Percentiles rank a stretch among this genome's conserved stretches.
phyloP scores from a whole-genome alignment of 2,888 invertebrate genomes.

The Eristalis tenax region DNA sequence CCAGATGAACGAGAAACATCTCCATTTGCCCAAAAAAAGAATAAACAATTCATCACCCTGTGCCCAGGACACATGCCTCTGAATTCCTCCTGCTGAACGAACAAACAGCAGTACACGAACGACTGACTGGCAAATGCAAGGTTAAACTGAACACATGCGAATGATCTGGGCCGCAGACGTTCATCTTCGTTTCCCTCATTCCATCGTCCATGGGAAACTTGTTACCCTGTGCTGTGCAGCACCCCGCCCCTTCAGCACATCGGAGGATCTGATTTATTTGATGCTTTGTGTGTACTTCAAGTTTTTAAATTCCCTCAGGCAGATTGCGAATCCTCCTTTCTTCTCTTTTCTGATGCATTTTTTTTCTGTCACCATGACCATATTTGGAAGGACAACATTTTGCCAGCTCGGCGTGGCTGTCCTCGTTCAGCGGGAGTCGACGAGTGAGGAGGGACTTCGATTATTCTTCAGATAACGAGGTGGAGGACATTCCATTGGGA shows the following conservation, averaged over 20 bases:
- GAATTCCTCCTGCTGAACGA: neutral
- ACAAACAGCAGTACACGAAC: neutral
- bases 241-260: neutral
- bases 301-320: slow-evolving; percentile 40
- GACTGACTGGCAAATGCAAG: neutral
- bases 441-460: neutral
- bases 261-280: neutral
- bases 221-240: neutral
- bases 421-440: neutral
- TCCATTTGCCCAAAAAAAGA: no score
- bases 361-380: slow-evolving; percentile 6
- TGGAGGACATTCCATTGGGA: slow-evolving; percentile 1
- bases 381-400: slow-evolving; percentile 7
- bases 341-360: neutral
- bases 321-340: slow-evolving; percentile 41
- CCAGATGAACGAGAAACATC: no score
- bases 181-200: neutral
- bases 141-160: neutral
- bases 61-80: neutral
- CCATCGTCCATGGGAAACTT: neutral
- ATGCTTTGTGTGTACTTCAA: slow-evolving; percentile 17
- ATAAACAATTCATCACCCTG: no score
- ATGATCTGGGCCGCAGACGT: neutral
- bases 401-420: neutral
- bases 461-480: neutral